Evolutionary conservation across 2,888 invertebrate species (phyloP), one percentile per base, ranked within the genome.

Genomic region (Lasius fuliginosus): DNA sequence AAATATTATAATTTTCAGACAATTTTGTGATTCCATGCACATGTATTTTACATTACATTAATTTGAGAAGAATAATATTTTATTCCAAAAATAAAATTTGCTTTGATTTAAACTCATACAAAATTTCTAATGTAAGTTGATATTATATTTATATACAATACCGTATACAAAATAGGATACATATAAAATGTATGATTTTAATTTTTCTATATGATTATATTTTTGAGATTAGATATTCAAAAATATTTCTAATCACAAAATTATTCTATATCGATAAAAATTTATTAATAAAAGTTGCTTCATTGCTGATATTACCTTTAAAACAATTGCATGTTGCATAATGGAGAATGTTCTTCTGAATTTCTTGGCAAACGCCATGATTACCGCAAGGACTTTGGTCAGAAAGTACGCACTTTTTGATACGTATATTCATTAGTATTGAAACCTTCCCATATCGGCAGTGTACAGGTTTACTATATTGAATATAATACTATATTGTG

Each of bases 321-420:
- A 94, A 93, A 88, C 96, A 95, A 86, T 94, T 94, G 85, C 95
- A 96, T 46, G 95, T 93, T 67, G 95, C 95, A 84, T 95, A 96
- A 91, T 94, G 94, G 82, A 95, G 93, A 83, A 95, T 92, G 65
- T 95, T 95, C 85, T 95, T 94, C 85, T 95, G 95, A 89, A 95
- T 94, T 90, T 95, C 95, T 88, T 95, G 95, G 86, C 96, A 96
- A 84, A 94, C 84, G n/a, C 96, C 96, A 86, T 95, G 93, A 40
- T 88, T 83, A 9, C 95, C 95, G 90, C 95, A 95, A 2, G 95
- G 94, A 77, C 94, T 91, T 77, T 91, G 91, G 68, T 94, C 95
- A 58, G 95, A 90, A 86, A 94, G 95, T 53, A 95, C 94, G 89
- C 96, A 96, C 8, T 95, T 95, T 75, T 95, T 94, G 27, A 95